Conservation (phyloP, 2,888 invertebrate genomes). For the Gastrophysa polygoni region DNA sequence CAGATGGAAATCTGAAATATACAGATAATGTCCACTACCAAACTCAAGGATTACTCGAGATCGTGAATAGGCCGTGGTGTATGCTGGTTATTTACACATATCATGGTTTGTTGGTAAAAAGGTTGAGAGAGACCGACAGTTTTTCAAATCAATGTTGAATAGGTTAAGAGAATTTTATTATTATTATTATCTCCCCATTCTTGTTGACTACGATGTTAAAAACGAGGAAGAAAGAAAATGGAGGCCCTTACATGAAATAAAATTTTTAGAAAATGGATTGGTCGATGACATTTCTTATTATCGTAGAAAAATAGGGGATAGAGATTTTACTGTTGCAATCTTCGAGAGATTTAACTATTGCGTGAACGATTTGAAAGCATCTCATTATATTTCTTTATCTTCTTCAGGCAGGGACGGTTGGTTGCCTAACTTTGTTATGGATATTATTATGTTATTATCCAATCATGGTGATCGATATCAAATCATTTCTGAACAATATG, state of each 20-base stretch:
- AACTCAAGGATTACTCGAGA: background rate
- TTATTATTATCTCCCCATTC: background rate
- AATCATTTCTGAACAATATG: background rate
- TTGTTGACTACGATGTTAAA: background rate
- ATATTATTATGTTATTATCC: slow-evolving; percentile 3
- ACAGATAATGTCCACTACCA: no score
- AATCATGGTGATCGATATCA: background rate
- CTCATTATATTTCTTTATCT: slow-evolving; percentile 6
- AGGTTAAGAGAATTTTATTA: no score
- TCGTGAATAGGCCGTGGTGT: background rate
- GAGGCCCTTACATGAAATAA: background rate
- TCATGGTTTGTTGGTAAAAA: background rate
- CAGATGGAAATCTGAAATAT: no score
- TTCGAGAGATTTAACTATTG: slow-evolving; percentile 3
- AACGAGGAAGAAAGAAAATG: background rate
- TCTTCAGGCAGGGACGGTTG: background rate
- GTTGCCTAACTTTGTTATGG: slow-evolving; percentile 10
- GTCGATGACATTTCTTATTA: background rate
- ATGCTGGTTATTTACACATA: background rate
- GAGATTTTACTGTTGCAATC: background rate
- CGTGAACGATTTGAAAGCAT: slow-evolving; percentile 1
- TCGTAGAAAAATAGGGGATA: background rate
- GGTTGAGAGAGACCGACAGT: background rate
- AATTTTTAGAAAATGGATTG: background rate
- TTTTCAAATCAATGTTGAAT: background rate